Conservation (phyloP, 2,797 vertebrate genomes). For the Lithobates pipiens region DNA sequence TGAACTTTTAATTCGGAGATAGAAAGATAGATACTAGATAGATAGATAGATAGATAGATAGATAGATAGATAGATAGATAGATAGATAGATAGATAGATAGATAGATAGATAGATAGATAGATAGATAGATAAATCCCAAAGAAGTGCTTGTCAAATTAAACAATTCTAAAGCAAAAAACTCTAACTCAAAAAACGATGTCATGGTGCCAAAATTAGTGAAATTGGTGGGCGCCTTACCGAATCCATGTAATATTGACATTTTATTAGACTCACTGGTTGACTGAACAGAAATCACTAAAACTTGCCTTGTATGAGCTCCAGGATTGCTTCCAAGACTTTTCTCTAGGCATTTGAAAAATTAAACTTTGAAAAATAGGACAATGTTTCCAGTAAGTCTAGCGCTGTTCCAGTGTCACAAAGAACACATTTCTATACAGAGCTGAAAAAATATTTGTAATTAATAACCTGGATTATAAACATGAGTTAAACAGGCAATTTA, state of each 20-base stretch:
- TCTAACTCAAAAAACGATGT: too few relatives aligned
- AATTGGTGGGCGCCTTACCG: too few relatives aligned
- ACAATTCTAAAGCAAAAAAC: too few relatives aligned
- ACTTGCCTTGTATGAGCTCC: background rate
- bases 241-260: too few relatives aligned
- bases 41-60: too few relatives aligned
- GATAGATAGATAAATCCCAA: too few relatives aligned
- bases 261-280: too few relatives aligned
- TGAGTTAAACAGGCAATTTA: slow-evolving; percentile 18
- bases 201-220: too few relatives aligned
- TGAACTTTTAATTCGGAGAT: too few relatives aligned
- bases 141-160: too few relatives aligned
- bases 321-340: background rate
- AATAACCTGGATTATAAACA: slow-evolving; percentile 31
- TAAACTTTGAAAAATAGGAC: background rate
- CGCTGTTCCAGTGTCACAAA: background rate
- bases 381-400: background rate
- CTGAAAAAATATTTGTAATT: slow-evolving; percentile 40
- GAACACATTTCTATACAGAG: background rate
- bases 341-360: background rate
- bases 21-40: too few relatives aligned
- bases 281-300: background rate
- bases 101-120: background rate
- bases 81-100: background rate
- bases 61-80: background rate